Evolutionary conservation across 2,888 invertebrate genomes (phyloP).

Genomic region (Agrochola macilenta): DNA sequence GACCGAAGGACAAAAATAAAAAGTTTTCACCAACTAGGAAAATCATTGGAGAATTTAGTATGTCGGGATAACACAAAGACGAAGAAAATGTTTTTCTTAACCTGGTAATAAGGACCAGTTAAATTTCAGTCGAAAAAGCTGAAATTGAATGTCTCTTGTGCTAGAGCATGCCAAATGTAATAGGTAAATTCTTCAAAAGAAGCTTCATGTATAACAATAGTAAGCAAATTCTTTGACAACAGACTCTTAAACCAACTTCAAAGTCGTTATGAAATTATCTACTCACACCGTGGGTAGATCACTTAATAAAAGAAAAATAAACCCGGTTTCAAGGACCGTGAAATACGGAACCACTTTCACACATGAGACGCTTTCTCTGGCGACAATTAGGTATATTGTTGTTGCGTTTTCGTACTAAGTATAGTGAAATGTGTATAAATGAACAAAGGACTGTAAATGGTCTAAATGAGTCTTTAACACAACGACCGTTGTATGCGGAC

Average conservation of each 20-base stretch:
- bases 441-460: constrained; percentile 41
- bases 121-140: not conserved
- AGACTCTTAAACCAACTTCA: not conserved
- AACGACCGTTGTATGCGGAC: not conserved
- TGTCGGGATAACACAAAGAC: not conserved
- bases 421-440: constrained; percentile 26
- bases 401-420: constrained; percentile 34
- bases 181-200: not conserved
- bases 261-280: constrained; percentile 26
- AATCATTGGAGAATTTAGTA: not conserved
- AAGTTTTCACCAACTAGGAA: not conserved
- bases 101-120: not conserved
- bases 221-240: constrained; percentile 2
- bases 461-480: constrained; percentile 12
- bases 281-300: constrained; percentile 20
- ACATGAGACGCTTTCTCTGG: constrained; percentile 60
- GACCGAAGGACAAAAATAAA: not conserved
- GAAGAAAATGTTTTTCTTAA: not conserved
- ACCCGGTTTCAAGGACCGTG: constrained; percentile 47
- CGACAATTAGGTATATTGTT: constrained; percentile 37
- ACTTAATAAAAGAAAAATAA: constrained; percentile 42
- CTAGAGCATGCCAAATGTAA: not conserved
- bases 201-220: not conserved
- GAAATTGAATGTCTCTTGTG: not conserved
- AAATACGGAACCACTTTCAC: constrained; percentile 58